These are phyloP conservation scores for Labia minor DNA, from an alignment of 2,888 invertebrate species.

Conservation along the genomic window DNA sequence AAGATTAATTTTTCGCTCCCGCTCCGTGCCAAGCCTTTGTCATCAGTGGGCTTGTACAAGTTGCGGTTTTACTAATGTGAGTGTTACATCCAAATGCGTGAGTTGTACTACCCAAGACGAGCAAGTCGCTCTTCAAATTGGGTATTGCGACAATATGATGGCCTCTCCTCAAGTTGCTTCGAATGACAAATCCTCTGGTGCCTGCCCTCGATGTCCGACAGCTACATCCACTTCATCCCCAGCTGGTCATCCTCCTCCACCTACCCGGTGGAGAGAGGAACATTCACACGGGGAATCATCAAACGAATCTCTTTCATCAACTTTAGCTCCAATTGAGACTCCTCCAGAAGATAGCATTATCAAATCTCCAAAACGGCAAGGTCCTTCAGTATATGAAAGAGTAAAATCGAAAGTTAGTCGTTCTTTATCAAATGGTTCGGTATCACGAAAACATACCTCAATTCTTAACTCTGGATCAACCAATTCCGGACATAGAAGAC, in stretches of 20 bases:
- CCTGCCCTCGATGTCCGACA: conserved; percentile 7
- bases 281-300: conserved; percentile 18
- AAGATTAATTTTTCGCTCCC: conserved; percentile 22
- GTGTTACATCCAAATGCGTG: conserved; percentile 29
- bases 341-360: conserved; percentile 29
- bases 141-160: conserved; percentile 17
- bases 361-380: conserved; percentile 41
- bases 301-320: neutral
- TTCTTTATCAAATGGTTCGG: conserved; percentile 53
- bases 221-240: neutral
- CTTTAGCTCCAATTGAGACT: conserved; percentile 22
- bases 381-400: conserved; percentile 39
- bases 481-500: conserved; percentile 35
- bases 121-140: conserved; percentile 20
- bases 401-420: conserved; percentile 47
- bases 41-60: conserved; percentile 35
- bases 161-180: conserved; percentile 15
- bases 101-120: conserved; percentile 27
- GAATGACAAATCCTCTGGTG: neutral
- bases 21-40: conserved; percentile 28
- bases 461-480: conserved; percentile 21
- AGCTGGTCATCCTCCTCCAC: neutral
- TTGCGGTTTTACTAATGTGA: conserved; percentile 33
- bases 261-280: conserved; percentile 18
- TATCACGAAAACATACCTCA: conserved; percentile 37